Conservation (phyloP, 2,113 vertebrate genomes). For the Astur gentilis region DNA sequence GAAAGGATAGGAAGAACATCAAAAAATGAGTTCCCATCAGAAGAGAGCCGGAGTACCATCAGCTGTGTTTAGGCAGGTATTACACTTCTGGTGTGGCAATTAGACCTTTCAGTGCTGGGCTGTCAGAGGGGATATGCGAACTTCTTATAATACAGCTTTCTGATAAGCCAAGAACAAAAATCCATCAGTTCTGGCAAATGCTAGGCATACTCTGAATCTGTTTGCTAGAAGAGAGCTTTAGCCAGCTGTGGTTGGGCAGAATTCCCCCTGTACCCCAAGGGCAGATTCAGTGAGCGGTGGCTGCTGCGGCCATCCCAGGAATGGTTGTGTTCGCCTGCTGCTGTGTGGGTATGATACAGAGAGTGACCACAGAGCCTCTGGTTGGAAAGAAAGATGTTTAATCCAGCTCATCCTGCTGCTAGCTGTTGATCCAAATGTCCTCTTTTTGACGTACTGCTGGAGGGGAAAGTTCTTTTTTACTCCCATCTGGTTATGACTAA, state of each 20-base stretch:
- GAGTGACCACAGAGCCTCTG: background rate
- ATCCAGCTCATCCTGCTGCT: background rate
- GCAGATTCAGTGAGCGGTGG: accelerated
- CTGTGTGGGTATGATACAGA: accelerated
- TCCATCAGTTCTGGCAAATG: background rate
- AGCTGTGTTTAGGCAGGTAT: background rate
- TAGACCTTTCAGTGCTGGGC: background rate
- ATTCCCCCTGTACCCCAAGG: background rate
- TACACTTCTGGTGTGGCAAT: background rate
- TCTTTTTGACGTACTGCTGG: background rate
- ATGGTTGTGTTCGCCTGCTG: background rate
- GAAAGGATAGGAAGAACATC: background rate
- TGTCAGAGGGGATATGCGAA: background rate
- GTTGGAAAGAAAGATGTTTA: background rate
- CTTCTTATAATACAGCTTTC: background rate
- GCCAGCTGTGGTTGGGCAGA: background rate
- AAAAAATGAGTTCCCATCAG: background rate
- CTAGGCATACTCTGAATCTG: background rate
- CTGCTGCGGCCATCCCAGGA: background rate
- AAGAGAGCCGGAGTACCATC: background rate
- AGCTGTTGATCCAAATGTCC: background rate
- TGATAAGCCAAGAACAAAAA: background rate
- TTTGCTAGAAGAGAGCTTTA: background rate
- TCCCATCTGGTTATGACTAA: background rate
- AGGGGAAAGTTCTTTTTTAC: background rate